Conservation (phyloP, 1,140 invertebrate genomes). For the Drosophila pruinosa region DNA sequence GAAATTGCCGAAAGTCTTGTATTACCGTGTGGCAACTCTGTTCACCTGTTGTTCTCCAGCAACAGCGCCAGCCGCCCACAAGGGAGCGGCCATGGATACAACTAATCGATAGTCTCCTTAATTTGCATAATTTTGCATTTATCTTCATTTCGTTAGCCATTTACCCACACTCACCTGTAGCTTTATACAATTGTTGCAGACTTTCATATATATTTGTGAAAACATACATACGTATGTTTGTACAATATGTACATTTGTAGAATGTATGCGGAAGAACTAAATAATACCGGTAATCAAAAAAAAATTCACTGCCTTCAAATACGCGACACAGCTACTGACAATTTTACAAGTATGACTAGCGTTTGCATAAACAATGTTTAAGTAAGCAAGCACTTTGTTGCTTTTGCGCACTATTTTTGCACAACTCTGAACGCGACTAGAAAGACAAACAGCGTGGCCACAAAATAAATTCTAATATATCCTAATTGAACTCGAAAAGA, state of each 20-base stretch:
- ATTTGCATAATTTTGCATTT: conserved; percentile 21
- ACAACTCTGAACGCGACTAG: conserved; percentile 40
- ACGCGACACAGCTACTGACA: not conserved
- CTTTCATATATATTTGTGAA: not conserved
- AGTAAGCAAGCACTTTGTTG: conserved; percentile 21
- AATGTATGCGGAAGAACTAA: not conserved
- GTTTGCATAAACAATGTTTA: not conserved
- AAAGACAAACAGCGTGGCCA: not conserved
- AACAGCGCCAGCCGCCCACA: conserved; percentile 35
- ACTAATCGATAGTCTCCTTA: conserved; percentile 30
- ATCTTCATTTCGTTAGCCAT: not conserved
- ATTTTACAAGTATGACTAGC: not conserved
- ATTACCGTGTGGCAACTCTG: conserved; percentile 23
- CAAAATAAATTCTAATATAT: no score
- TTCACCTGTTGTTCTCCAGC: conserved; percentile 69
- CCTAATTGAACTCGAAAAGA: no score
- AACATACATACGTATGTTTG: not conserved
- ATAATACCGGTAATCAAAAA: not conserved
- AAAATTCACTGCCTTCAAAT: not conserved
- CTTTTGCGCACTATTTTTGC: conserved; percentile 50
- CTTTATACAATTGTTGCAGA: not conserved
- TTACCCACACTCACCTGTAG: conserved; percentile 16
- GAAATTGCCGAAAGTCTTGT: conserved; percentile 8
- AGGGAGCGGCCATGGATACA: conserved; percentile 37
- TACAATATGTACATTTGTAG: not conserved